Evolutionary conservation across 2,888 invertebrate genomes (phyloP).

Genomic region (Melieria picta): DNA sequence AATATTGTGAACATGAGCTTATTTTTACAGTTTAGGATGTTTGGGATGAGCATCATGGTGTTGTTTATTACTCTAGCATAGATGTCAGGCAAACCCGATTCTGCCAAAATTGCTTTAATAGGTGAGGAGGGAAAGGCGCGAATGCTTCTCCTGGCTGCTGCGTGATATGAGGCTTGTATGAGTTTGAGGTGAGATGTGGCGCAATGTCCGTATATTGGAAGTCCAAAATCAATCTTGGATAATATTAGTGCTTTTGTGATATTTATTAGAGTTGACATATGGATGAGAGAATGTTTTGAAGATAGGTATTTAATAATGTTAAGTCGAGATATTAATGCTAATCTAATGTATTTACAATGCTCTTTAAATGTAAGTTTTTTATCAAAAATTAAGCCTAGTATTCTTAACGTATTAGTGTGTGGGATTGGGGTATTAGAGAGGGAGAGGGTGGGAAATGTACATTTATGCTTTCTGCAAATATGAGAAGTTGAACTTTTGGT

Average conservation of each 20-base stretch:
- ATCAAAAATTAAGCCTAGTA: slow-evolving; percentile 14
- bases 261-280: slow-evolving; percentile 8
- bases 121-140: slow-evolving; percentile 11
- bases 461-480: slow-evolving; percentile 6
- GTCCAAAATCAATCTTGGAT: slow-evolving; percentile 23
- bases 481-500: not conserved
- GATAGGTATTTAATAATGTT: slow-evolving; percentile 26
- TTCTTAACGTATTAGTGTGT: not conserved
- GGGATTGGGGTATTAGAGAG: not conserved
- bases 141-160: slow-evolving; percentile 14
- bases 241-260: slow-evolving; percentile 17
- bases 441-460: not conserved
- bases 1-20: no score
- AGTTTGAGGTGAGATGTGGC: slow-evolving; percentile 10
- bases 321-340: slow-evolving; percentile 14
- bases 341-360: slow-evolving; percentile 11
- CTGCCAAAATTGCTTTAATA: not conserved
- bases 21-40: no score
- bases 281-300: slow-evolving; percentile 18
- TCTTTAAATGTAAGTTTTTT: slow-evolving; percentile 15
- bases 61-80: not conserved
- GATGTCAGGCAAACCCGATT: slow-evolving; percentile 8
- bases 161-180: slow-evolving; percentile 21
- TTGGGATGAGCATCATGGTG: slow-evolving; percentile 1
- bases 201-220: slow-evolving; percentile 19